A percentile compares a stretch with the other conserved stretches of the same genome.
phyloP scores from a whole-genome alignment of 2,797 vertebrate species.

The Acrocephalus scirpaceus region DNA sequence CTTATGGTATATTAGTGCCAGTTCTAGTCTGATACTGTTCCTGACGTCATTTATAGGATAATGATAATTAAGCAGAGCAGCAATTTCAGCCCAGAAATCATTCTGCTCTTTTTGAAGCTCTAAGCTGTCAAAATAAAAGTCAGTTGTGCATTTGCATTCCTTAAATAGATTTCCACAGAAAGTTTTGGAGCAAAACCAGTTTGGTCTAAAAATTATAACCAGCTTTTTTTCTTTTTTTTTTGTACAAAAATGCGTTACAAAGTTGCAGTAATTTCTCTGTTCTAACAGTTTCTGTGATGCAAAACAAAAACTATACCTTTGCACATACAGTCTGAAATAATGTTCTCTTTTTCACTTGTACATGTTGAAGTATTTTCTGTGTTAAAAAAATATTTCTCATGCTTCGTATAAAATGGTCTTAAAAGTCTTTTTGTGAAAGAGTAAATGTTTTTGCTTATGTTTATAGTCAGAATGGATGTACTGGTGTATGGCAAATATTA shows the following conservation, averaged over 20 bases:
- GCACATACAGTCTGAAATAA: not conserved
- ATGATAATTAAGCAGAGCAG: conserved; percentile 7
- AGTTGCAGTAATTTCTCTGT: accelerated
- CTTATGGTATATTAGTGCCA: not conserved
- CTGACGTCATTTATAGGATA: not conserved
- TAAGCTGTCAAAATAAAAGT: conserved; percentile 1
- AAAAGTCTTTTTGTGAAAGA: not conserved
- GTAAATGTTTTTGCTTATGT: not conserved
- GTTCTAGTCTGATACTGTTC: not conserved
- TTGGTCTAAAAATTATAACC: not conserved
- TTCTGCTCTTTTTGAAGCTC: not conserved
- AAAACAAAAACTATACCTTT: not conserved
- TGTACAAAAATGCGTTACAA: not conserved
- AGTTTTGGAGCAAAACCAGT: not conserved
- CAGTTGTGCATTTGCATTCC: not conserved
- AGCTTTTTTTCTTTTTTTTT: not conserved
- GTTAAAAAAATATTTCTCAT: not conserved
- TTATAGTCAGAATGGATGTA: not conserved
- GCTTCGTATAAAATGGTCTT: not conserved
- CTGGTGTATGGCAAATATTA: not conserved
- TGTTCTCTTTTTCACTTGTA: not conserved
- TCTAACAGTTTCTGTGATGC: not conserved
- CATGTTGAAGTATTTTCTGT: not conserved
- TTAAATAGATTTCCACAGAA: not conserved
- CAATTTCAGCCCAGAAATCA: not conserved